Conservation (phyloP, 1,140 invertebrate genomes). For the Pseudomyrmex dendroicus region DNA sequence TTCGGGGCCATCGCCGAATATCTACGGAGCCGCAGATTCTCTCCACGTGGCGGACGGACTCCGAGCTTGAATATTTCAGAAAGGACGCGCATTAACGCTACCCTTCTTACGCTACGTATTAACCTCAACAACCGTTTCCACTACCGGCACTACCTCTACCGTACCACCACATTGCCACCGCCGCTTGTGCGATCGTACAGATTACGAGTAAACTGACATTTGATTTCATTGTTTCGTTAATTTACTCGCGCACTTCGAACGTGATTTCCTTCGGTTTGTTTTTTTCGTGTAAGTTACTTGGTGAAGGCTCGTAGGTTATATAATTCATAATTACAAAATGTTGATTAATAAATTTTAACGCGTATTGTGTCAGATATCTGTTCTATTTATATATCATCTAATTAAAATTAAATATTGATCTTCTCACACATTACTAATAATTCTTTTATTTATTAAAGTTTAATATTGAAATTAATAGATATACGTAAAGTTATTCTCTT, state of each 20-base stretch:
- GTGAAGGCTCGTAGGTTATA: too few relatives aligned
- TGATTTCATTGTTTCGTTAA: constrained; percentile 46
- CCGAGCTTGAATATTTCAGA: constrained; percentile 84
- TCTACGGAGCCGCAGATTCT: constrained; percentile 81
- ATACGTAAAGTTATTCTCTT: not conserved
- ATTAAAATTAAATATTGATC: not conserved
- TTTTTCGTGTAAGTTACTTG: too few relatives aligned
- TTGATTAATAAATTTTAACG: too few relatives aligned
- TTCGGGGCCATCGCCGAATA: constrained; percentile 77
- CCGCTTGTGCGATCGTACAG: constrained; percentile 29
- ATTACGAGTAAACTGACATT: constrained; percentile 65
- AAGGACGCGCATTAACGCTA: constrained; percentile 82
- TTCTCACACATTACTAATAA: not conserved
- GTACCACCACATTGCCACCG: constrained; percentile 16
- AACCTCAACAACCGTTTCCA: constrained; percentile 78
- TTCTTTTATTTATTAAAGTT: not conserved
- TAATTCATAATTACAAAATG: too few relatives aligned
- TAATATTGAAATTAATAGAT: too few relatives aligned
- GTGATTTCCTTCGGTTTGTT: constrained; percentile 33
- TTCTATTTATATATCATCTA: too few relatives aligned
- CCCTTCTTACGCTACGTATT: constrained; percentile 84
- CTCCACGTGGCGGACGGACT: constrained; percentile 75
- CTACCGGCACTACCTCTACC: constrained; percentile 12
- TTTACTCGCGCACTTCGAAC: not conserved
- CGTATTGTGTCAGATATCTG: too few relatives aligned